Conservation (phyloP, 2,797 vertebrate species). For the Sebastes nivosus region DNA sequence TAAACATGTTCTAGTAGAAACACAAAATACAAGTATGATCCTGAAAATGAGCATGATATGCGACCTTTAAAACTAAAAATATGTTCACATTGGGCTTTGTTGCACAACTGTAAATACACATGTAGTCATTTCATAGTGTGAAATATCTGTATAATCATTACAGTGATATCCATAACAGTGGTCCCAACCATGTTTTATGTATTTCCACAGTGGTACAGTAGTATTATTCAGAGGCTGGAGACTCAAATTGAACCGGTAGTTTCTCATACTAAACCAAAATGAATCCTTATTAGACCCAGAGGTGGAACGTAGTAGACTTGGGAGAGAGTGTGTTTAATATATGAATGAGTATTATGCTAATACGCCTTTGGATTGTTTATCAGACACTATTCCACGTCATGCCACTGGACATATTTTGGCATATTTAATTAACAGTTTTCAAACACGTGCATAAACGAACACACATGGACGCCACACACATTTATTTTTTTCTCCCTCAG, state of each 20-base stretch:
- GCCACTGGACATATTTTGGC: background rate
- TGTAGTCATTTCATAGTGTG: background rate
- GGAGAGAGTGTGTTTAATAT: slow-evolving; percentile 44
- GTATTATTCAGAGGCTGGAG: slow-evolving; percentile 1
- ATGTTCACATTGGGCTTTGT: background rate
- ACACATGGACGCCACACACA: background rate
- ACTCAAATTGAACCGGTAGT: background rate
- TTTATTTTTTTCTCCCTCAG: background rate
- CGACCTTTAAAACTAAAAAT: too few relatives aligned
- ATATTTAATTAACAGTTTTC: slow-evolving; percentile 16
- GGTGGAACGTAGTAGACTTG: slow-evolving; percentile 14
- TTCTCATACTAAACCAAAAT: slow-evolving; percentile 11
- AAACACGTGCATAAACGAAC: background rate
- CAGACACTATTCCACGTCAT: slow-evolving; percentile 17
- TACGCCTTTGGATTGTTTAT: slow-evolving; percentile 52
- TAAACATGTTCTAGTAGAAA: too few relatives aligned
- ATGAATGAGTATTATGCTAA: slow-evolving; percentile 63
- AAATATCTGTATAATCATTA: background rate
- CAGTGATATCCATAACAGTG: background rate
- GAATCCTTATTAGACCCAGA: slow-evolving; percentile 25
- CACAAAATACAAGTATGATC: too few relatives aligned
- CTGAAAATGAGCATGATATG: too few relatives aligned
- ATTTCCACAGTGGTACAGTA: background rate
- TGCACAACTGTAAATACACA: background rate
- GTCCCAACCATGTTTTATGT: slow-evolving; percentile 12